Evolutionary conservation across 2,888 invertebrate genomes (phyloP).

Genomic region (Rosalia funebris): DNA sequence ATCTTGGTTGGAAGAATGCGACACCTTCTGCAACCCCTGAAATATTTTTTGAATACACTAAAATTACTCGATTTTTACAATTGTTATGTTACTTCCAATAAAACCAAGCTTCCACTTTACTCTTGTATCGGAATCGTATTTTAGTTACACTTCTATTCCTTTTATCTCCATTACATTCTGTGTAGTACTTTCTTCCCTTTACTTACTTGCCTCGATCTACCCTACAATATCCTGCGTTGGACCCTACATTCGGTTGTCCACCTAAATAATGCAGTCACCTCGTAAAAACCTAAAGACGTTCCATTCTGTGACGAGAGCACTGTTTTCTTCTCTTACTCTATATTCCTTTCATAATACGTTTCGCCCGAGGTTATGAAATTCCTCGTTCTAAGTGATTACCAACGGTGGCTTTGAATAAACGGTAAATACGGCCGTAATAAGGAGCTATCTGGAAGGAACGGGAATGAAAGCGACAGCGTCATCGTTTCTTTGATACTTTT

Average conservation of each 20-base stretch:
- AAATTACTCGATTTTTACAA: too few relatives aligned
- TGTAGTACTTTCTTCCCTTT: too few relatives aligned
- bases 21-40: too few relatives aligned
- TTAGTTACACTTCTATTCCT: too few relatives aligned
- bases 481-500: constrained; percentile 8
- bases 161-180: too few relatives aligned
- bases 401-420: constrained; percentile 37
- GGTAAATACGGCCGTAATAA: constrained; percentile 32
- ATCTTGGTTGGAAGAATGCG: too few relatives aligned
- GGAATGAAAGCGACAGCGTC: constrained; percentile 10
- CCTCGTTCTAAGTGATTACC: constrained; percentile 44
- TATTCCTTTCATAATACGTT: constrained; percentile 47
- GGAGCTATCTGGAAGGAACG: background rate
- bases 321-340: constrained; percentile 25
- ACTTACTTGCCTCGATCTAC: background rate
- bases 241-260: constrained; percentile 21
- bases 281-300: constrained; percentile 26
- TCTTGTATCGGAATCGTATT: too few relatives aligned
- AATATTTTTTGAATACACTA: too few relatives aligned
- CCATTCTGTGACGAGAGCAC: constrained; percentile 33
- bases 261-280: constrained; percentile 37
- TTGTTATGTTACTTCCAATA: too few relatives aligned
- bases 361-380: constrained; percentile 45
- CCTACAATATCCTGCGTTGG: background rate
- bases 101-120: too few relatives aligned